Evolutionary conservation across 2,797 vertebrate genomes (phyloP).

Genomic region (Threskiornis aethiopicus): DNA sequence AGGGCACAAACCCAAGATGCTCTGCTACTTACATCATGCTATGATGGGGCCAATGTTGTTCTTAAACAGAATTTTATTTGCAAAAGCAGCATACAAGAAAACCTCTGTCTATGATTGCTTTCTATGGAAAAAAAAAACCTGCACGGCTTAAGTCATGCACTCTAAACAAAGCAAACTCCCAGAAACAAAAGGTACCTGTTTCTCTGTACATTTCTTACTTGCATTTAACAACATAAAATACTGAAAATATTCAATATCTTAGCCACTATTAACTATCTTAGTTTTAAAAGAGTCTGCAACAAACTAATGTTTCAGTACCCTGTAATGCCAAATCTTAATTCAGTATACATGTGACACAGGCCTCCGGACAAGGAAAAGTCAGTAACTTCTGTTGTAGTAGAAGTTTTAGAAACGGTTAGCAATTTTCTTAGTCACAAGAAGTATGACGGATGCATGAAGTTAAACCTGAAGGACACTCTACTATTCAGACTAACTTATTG

Average conservation of each 20-base stretch:
- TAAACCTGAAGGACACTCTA: neutral
- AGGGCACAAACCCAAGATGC: neutral
- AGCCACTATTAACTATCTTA: neutral
- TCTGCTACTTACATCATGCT: neutral
- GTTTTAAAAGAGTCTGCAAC: neutral
- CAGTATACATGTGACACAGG: accelerated
- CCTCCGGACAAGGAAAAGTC: neutral
- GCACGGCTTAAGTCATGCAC: neutral
- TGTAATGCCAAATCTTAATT: neutral
- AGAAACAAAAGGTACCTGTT: neutral
- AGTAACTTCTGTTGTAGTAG: neutral
- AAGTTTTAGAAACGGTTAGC: neutral
- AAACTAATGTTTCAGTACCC: neutral
- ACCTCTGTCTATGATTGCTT: neutral
- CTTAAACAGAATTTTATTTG: neutral
- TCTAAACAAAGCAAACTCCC: neutral
- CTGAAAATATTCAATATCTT: neutral
- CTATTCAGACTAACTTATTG: neutral
- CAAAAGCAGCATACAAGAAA: neutral
- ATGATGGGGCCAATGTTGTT: neutral
- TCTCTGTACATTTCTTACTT: neutral
- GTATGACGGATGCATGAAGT: neutral
- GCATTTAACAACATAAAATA: neutral
- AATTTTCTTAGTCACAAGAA: neutral
- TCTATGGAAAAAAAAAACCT: neutral